phyloP scores from a whole-genome alignment of 2,113 vertebrate genomes.

The Oryzias javanicus region DNA sequence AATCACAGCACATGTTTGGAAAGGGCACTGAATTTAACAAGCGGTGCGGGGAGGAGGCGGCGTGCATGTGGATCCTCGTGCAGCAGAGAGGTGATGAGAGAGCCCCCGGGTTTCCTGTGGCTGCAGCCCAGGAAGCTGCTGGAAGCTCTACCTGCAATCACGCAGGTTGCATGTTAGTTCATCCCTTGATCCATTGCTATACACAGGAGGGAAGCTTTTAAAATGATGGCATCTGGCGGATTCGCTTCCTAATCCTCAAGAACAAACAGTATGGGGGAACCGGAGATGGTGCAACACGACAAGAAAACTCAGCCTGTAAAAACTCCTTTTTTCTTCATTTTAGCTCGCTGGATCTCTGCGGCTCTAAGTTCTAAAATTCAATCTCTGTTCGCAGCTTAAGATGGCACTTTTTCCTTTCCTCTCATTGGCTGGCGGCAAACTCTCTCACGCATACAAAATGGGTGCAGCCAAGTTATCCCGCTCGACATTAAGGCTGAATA shows the following conservation, averaged over 20 bases:
- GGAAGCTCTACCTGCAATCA: not conserved
- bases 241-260: constrained; percentile 1
- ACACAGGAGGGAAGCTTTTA: constrained; percentile 5
- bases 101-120: not conserved
- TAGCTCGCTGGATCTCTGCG: not conserved
- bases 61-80: constrained; percentile 8
- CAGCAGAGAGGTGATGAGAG: not conserved
- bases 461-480: constrained; percentile 40
- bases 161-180: constrained; percentile 2
- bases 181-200: constrained; percentile 3
- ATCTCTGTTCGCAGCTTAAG: constrained; percentile 27
- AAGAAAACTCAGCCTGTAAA: not conserved
- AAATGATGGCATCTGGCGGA: constrained; percentile 5
- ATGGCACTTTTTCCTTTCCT: constrained; percentile 13
- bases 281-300: constrained; percentile 8
- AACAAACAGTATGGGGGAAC: not conserved
- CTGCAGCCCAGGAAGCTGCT: not conserved
- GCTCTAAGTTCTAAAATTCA: constrained; percentile 3
- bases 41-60: not conserved
- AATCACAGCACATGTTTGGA: constrained; percentile 34
- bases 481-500: constrained; percentile 58
- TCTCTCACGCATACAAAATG: constrained; percentile 42
- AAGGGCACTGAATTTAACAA: constrained; percentile 40
- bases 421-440: constrained; percentile 40
- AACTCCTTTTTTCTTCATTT: not conserved